Conservation (phyloP, 2,888 invertebrate species). For the Mellilla xanthometata region DNA sequence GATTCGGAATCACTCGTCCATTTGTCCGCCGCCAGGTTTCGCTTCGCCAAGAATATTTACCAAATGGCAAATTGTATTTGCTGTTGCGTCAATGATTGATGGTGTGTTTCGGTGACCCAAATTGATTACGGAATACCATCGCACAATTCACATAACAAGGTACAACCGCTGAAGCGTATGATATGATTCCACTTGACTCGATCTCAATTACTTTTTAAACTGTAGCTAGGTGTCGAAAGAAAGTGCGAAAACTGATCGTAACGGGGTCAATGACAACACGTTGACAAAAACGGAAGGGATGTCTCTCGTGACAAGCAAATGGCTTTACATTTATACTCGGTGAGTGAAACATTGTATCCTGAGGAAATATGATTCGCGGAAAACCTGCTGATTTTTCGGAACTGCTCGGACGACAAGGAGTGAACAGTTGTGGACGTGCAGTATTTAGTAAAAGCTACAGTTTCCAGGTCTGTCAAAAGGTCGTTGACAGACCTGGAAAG, state of each 20-base stretch:
- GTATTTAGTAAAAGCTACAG: slow-evolving; percentile 23
- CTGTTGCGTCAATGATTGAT: slow-evolving; percentile 31
- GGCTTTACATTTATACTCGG: slow-evolving; percentile 30
- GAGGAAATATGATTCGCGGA: slow-evolving; percentile 21
- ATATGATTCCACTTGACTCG: slow-evolving; percentile 14
- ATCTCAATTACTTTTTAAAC: slow-evolving; percentile 12
- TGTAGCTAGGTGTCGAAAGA: slow-evolving; percentile 31
- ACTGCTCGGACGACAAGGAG: slow-evolving; percentile 14
- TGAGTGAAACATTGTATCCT: slow-evolving; percentile 38
- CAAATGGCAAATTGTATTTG: slow-evolving; percentile 24
- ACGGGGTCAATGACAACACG: slow-evolving; percentile 50
- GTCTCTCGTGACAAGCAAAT: slow-evolving; percentile 32
- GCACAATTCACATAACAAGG: slow-evolving; percentile 13
- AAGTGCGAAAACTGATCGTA: slow-evolving; percentile 44
- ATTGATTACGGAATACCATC: slow-evolving; percentile 26
- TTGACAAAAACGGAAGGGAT: slow-evolving; percentile 41
- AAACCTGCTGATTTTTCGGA: slow-evolving; percentile 17
- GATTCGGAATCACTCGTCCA: slow-evolving; percentile 38
- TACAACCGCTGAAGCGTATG: slow-evolving; percentile 1
- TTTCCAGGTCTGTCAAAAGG: too few relatives aligned
- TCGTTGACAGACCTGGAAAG: slow-evolving; percentile 39
- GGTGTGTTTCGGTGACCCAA: slow-evolving; percentile 27
- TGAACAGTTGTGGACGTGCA: slow-evolving; percentile 33
- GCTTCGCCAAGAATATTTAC: slow-evolving; percentile 25
- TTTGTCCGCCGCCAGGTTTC: slow-evolving; percentile 21